A percentile compares a stretch with the other conserved stretches of the same genome.
These are phyloP conservation scores for Anseranas semipalmata DNA, from an alignment of 2,113 vertebrate species.

Conservation along the genomic window DNA sequence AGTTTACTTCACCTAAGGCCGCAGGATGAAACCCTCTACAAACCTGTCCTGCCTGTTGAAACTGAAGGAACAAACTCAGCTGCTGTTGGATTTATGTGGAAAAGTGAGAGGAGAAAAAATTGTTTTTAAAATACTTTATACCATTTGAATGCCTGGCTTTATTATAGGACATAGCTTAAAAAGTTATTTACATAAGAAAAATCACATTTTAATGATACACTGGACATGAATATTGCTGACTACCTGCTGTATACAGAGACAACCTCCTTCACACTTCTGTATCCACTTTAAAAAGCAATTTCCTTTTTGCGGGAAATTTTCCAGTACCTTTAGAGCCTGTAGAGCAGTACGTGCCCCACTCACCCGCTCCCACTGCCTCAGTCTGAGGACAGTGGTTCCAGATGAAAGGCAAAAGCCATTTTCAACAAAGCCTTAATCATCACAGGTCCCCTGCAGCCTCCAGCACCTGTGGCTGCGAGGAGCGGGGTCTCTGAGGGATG, in stretches of 20 bases:
- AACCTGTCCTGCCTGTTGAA: neutral
- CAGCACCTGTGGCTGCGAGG: neutral
- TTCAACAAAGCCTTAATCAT: constrained; percentile 10
- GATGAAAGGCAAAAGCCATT: neutral
- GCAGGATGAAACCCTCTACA: neutral
- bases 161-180: neutral
- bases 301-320: neutral
- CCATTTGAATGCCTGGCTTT: neutral
- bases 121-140: neutral
- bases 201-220: neutral
- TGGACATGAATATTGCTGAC: neutral
- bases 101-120: neutral
- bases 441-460: neutral
- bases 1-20: neutral
- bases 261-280: neutral
- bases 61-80: neutral
- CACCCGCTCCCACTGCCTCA: neutral
- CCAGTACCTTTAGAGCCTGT: neutral
- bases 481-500: neutral
- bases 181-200: neutral
- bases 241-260: accelerated
- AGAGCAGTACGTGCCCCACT: accelerated
- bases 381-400: neutral
- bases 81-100: neutral
- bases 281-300: neutral